These are phyloP conservation scores for Dexiosoma caninum DNA, from an alignment of 2,888 invertebrate species.

Conservation along the genomic window DNA sequence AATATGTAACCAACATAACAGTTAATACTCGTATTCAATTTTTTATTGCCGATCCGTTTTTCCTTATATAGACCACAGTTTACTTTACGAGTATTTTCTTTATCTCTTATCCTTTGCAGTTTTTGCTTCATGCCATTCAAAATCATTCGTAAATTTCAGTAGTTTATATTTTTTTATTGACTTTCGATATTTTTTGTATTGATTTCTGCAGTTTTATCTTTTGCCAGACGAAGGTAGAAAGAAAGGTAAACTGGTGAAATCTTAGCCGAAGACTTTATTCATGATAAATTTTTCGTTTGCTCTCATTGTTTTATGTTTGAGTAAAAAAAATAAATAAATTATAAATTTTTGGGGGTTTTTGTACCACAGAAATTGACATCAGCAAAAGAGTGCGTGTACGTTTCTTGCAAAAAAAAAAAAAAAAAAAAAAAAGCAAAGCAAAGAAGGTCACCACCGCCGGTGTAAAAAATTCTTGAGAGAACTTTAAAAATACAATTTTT, in stretches of 20 bases:
- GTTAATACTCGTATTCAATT: constrained; percentile 25
- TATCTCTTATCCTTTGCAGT: not conserved
- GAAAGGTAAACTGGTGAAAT: constrained; percentile 47
- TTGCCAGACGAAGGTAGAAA: not conserved
- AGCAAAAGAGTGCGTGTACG: constrained; percentile 31
- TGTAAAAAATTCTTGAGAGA: too few relatives aligned
- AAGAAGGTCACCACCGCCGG: too few relatives aligned
- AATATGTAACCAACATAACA: constrained; percentile 26
- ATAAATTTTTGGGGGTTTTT: constrained; percentile 39
- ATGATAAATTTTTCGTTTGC: constrained; percentile 35
- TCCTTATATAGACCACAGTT: constrained; percentile 45
- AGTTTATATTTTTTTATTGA: constrained; percentile 46
- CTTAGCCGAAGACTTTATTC: constrained; percentile 41
- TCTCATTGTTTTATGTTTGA: not conserved
- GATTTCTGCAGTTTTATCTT: constrained; percentile 27
- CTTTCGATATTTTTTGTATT: constrained; percentile 20
- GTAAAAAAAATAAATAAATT: constrained; percentile 5
- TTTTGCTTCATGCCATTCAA: constrained; percentile 3
- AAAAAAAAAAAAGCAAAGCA: too few relatives aligned
- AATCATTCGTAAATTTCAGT: constrained; percentile 14
- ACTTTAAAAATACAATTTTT: too few relatives aligned
- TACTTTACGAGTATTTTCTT: constrained; percentile 14
- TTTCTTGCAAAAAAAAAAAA: not conserved
- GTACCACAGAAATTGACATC: constrained; percentile 38
- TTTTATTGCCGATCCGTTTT: constrained; percentile 40